A percentile compares a stretch with the other conserved stretches of the same genome.
These are phyloP conservation scores for Seriola rivoliana DNA, from an alignment of 2,113 vertebrate genomes.

Conservation along the genomic window DNA sequence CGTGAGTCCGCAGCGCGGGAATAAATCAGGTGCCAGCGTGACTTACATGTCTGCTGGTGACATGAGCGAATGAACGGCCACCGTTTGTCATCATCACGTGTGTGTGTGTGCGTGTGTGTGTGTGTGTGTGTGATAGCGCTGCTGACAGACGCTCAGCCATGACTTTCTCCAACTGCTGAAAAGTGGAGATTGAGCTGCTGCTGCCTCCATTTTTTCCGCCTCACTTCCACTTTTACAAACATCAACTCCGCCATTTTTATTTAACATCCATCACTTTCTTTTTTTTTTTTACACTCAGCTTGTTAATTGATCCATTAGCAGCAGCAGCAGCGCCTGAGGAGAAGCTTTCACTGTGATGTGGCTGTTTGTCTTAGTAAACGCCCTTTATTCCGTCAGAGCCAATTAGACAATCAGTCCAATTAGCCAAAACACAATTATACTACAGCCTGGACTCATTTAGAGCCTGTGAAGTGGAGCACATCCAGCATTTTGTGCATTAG, in stretches of 20 bases:
- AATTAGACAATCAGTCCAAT: constrained; percentile 43
- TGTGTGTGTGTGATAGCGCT: constrained; percentile 7
- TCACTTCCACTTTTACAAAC: constrained; percentile 5
- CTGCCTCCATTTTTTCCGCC: not conserved
- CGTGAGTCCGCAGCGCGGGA: constrained; percentile 60
- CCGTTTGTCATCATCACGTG: constrained; percentile 49
- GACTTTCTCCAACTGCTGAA: constrained; percentile 27
- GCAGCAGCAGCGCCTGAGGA: not conserved
- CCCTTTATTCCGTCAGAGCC: constrained; percentile 26
- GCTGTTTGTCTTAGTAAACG: constrained; percentile 21
- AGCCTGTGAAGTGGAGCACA: not conserved
- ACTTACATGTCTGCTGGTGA: constrained; percentile 74
- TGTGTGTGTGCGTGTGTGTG: not conserved
- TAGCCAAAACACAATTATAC: constrained; percentile 31
- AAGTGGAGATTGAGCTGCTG: constrained; percentile 13
- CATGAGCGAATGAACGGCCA: constrained; percentile 60
- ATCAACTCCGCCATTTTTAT: not conserved
- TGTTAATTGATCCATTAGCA: not conserved
- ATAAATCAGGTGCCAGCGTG: constrained; percentile 79
- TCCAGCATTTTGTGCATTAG: not conserved
- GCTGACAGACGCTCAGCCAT: constrained; percentile 42
- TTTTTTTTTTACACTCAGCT: not conserved
- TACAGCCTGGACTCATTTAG: not conserved
- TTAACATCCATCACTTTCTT: not conserved
- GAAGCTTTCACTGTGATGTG: not conserved